phyloP scores from a whole-genome alignment of 2,113 vertebrate genomes.

The Barnardius zonarius region DNA sequence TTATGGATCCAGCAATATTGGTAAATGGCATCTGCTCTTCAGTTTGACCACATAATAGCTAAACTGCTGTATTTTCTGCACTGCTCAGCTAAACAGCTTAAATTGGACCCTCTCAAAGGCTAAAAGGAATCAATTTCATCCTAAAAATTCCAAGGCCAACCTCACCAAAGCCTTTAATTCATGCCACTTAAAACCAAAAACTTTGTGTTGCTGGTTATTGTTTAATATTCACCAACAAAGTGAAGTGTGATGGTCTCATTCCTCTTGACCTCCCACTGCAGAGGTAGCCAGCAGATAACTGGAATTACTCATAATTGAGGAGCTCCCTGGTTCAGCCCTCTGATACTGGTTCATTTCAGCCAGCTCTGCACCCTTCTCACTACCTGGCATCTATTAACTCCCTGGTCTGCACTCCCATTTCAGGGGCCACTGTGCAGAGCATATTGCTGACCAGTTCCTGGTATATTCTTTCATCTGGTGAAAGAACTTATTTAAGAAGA shows the following conservation, averaged over 20 bases:
- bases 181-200: slow-evolving; percentile 12
- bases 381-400: slow-evolving; percentile 10
- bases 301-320: neutral
- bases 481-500: slow-evolving; percentile 56
- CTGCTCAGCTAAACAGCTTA: slow-evolving; percentile 59
- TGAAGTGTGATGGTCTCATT: neutral
- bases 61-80: slow-evolving; percentile 51
- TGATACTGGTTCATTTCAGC: neutral
- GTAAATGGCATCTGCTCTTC: slow-evolving; percentile 8
- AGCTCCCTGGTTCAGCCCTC: neutral
- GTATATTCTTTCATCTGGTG: slow-evolving; percentile 55
- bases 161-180: slow-evolving; percentile 38
- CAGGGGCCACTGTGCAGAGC: neutral
- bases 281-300: neutral
- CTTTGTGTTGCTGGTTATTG: neutral
- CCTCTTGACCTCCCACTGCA: neutral
- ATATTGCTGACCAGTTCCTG: slow-evolving; percentile 37
- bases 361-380: neutral
- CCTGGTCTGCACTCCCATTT: neutral
- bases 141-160: slow-evolving; percentile 44
- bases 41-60: slow-evolving; percentile 59
- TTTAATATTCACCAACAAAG: neutral
- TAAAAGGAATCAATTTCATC: slow-evolving; percentile 49
- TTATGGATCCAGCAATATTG: neutral
- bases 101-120: slow-evolving; percentile 30